Evolutionary conservation across 2,888 invertebrate genomes (phyloP), one percentile per base, ranked within the genome.

Genomic region (Drosophila macrothrix): DNA sequence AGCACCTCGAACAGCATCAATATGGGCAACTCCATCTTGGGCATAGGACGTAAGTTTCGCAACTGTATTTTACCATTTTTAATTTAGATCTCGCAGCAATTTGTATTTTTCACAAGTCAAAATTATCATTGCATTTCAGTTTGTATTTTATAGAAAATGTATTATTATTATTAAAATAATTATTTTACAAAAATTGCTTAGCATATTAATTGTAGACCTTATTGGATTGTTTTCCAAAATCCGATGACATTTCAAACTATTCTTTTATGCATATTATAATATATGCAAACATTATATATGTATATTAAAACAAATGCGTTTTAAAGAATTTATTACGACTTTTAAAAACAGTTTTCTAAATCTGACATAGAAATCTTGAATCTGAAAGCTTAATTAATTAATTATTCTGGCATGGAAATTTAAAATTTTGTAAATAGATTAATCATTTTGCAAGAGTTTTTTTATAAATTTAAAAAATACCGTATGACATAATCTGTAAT

Each of bases 1-100:
- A 92, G 91, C 82, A 87, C 94, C 92, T 92, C 92, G 50, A 92
- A 92, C 63, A 92, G 91, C 76, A 92, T 92, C 49, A 94, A 92
- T 89, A 94, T 91, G 85, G 93, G 92, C 65, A 93, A 92, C 62
- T 92, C 93, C 62, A 93, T 93, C 66, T 84, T 92, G 65, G 93
- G 93, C 73, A 93, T 93, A 73, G 86, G 92, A 16, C 90, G 92
- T 84, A 39, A 72, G 68, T 65, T 25, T 7, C 12, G 0, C n/a
- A 16, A 22, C 2, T 22, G 4, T 16, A 12, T n/a, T 49, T 7
- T 4, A 61, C 7, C 12, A 2, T n/a, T 28, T 46, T 37, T 73
- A 89, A n/a, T 39, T 39, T 10, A 39, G 4, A n/a, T n/a, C n/a
- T n/a, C n/a, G n/a, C n/a, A n/a, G n/a, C n/a, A n/a, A n/a, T n/a